Evolutionary conservation across 2,888 invertebrate genomes (phyloP).

Genomic region (Pandemis cinnamomeana): DNA sequence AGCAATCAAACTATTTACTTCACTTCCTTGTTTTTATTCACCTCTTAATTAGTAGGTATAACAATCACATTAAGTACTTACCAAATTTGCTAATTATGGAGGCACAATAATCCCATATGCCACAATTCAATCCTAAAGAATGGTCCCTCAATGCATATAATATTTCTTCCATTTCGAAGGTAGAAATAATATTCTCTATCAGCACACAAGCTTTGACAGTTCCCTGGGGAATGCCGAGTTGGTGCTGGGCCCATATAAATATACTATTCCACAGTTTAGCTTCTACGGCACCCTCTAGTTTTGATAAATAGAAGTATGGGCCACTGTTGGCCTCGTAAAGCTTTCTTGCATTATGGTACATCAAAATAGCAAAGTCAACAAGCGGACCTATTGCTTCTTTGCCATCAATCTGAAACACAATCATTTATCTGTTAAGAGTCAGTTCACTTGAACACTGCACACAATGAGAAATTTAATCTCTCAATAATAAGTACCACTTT

Average conservation of each 20-base stretch:
- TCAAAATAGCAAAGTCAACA: conserved; percentile 88
- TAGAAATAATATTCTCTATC: conserved; percentile 88
- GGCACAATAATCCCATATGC: conserved; percentile 90
- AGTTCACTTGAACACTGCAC: no score
- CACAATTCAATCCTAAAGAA: conserved; percentile 89
- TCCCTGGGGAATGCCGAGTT: conserved; percentile 83
- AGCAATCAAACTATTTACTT: neutral
- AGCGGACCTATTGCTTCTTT: conserved; percentile 86
- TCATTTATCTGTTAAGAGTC: neutral
- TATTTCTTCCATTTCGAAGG: conserved; percentile 89
- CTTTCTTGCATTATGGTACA: conserved; percentile 86
- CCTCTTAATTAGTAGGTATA: neutral
- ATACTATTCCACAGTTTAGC: conserved; percentile 89
- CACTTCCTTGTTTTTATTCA: neutral
- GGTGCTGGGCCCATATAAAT: conserved; percentile 85
- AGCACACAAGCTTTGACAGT: conserved; percentile 89
- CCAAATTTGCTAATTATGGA: conserved; percentile 87
- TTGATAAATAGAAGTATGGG: conserved; percentile 89
- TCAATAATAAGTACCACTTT: no score
- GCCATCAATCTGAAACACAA: conserved; percentile 79
- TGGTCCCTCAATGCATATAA: conserved; percentile 87
- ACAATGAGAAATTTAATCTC: no score
- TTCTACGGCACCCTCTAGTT: conserved; percentile 86
- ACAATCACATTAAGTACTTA: conserved; percentile 50
- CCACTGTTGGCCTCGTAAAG: conserved; percentile 84